Conservation (phyloP, 2,888 invertebrate genomes). For the Drosophila monieri region DNA sequence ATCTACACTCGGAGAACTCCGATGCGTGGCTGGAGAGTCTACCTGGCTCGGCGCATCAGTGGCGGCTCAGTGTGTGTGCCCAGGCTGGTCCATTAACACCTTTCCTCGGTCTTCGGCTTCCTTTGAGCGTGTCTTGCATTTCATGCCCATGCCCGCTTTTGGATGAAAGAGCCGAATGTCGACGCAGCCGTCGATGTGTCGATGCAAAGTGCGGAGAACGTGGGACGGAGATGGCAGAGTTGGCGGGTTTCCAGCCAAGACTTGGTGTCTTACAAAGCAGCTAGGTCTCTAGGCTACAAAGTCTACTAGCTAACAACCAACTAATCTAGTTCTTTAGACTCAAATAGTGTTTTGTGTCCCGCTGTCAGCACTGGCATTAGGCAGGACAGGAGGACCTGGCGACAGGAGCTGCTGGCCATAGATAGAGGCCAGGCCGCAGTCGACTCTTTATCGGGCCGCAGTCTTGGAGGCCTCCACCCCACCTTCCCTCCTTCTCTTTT, state of each 20-base stretch:
- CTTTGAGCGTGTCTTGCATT: slow-evolving; percentile 37
- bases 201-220: slow-evolving; percentile 11
- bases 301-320: too few relatives aligned
- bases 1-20: slow-evolving; percentile 6
- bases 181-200: slow-evolving; percentile 10
- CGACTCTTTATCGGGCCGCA: slow-evolving; percentile 10
- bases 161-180: slow-evolving; percentile 34
- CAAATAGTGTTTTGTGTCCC: too few relatives aligned
- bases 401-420: slow-evolving; percentile 9
- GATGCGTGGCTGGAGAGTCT: not conserved
- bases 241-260: not conserved
- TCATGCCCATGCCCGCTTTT: slow-evolving; percentile 29
- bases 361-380: not conserved
- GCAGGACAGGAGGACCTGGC: not conserved
- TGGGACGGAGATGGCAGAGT: not conserved
- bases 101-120: slow-evolving; percentile 19
- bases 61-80: not conserved
- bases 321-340: too few relatives aligned
- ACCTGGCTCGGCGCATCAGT: not conserved
- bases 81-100: slow-evolving; percentile 36
- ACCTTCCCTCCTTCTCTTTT: not conserved
- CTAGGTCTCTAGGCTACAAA: too few relatives aligned
- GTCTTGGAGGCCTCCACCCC: not conserved
- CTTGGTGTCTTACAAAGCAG: not conserved
- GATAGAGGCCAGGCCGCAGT: not conserved